Evolutionary conservation across 2,888 invertebrate genomes (phyloP), one percentile per base, ranked within the genome.

Genomic region (Notodonta ziczac): DNA sequence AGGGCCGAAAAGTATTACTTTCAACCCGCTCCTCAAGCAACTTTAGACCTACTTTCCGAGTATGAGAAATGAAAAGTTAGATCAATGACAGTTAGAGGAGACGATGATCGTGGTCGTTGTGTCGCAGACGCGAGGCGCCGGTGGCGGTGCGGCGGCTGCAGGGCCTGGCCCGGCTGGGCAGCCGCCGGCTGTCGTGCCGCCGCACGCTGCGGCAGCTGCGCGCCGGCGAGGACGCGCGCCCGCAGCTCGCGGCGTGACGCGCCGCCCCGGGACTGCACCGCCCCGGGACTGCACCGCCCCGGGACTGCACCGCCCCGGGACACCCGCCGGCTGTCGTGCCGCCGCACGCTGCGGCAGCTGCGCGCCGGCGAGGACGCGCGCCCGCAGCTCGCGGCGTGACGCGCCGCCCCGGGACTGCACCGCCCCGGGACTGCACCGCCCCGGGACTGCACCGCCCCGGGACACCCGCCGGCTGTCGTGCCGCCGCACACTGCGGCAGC

Each of bases 381-480:
- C 39, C n/a, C 55, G 8, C 39, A n/a, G 12, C 56, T 69, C 0
- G 57, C 71, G 13, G 70, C 77, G 42, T 67, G 68, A 76, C 73
- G 35, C 35, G 35, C 35, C 35, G n/a, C n/a, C n/a, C n/a, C n/a
- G n/a, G n/a, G n/a, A n/a, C n/a, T n/a, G n/a, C n/a, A n/a, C n/a
- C n/a, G n/a, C n/a, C n/a, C n/a, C n/a, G n/a, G n/a, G n/a, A n/a
- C n/a, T n/a, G n/a, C n/a, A n/a, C n/a, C n/a, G n/a, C n/a, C n/a
- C n/a, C n/a, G n/a, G n/a, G n/a, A n/a, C n/a, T n/a, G n/a, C n/a
- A n/a, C n/a, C n/a, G n/a, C n/a, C n/a, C n/a, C n/a, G n/a, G 72
- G 98, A 98, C 59, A 97, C 98, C 35, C 97, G 98, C 71, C 99
- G 98, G 88, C 95, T 99, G 54, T 99, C 98, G 82, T 98, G 98